These are phyloP conservation scores for Quiscalus mexicanus DNA, from an alignment of 2,113 vertebrate genomes.

Conservation along the genomic window DNA sequence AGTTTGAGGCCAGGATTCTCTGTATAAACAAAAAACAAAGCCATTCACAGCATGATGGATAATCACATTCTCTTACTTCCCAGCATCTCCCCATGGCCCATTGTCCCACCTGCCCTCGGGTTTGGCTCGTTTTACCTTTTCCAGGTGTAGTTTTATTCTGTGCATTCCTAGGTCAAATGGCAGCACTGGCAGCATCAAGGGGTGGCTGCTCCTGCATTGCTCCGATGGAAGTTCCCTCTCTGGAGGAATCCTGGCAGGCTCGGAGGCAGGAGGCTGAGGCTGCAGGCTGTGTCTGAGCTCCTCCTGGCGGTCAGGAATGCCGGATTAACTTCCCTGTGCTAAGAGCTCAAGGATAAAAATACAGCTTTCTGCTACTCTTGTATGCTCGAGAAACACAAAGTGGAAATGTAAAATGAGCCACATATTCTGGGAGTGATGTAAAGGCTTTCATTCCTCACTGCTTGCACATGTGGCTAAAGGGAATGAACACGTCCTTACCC, in stretches of 20 bases:
- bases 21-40: accelerated
- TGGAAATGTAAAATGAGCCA: not conserved
- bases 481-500: not conserved
- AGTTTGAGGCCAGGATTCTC: not conserved
- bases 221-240: not conserved
- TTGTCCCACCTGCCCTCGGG: not conserved
- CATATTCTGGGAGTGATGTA: not conserved
- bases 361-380: not conserved
- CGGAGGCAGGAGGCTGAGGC: accelerated
- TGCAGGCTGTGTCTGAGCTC: slow-evolving; percentile 31
- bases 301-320: not conserved
- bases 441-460: not conserved
- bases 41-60: accelerated
- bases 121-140: not conserved
- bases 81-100: not conserved
- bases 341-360: not conserved
- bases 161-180: not conserved
- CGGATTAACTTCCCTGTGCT: accelerated
- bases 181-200: not conserved
- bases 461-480: not conserved
- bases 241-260: accelerated
- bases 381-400: not conserved
- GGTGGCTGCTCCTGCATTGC: not conserved
- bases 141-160: not conserved
- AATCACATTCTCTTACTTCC: not conserved